Conservation (phyloP, 92 coral and sea anemone species). For the Porites rus region DNA sequence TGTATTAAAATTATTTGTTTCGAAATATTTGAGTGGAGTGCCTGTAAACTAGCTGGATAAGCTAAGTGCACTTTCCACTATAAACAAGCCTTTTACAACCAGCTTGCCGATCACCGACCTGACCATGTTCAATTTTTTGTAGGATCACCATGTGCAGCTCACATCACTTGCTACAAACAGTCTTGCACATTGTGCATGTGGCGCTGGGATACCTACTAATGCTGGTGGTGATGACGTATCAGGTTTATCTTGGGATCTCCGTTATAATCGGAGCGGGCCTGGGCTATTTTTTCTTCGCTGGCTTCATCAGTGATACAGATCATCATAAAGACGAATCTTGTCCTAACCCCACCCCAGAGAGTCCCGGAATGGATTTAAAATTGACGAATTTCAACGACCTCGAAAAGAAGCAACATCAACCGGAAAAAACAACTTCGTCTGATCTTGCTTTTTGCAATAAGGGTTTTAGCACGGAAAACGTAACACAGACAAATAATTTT, state of each 20-base stretch:
- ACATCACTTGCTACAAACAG: conserved; percentile 67
- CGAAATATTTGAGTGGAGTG: too few relatives aligned
- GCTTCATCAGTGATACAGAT: neutral
- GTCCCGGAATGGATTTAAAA: conserved; percentile 7
- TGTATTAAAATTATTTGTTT: too few relatives aligned
- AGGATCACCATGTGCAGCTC: conserved; percentile 50
- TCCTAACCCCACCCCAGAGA: neutral
- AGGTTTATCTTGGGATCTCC: conserved; percentile 80
- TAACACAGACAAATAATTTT: neutral
- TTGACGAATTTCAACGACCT: conserved; percentile 24
- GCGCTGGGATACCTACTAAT: conserved; percentile 83
- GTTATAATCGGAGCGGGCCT: conserved; percentile 88
- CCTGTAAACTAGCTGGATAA: too few relatives aligned
- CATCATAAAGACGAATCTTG: neutral
- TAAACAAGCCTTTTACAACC: too few relatives aligned
- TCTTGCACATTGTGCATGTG: conserved; percentile 79
- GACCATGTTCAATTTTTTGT: neutral
- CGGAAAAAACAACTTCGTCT: neutral
- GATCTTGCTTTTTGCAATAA: conserved; percentile 23
- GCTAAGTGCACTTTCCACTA: too few relatives aligned
- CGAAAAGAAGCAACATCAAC: neutral
- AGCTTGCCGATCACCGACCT: too few relatives aligned
- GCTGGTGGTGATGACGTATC: conserved; percentile 89
- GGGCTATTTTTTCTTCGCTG: conserved; percentile 79
- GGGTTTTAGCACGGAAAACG: neutral